Percentiles rank a stretch among this genome's conserved stretches.
Conservation (phyloP, 2,797 vertebrate genomes). For the Echiichthys vipera region DNA sequence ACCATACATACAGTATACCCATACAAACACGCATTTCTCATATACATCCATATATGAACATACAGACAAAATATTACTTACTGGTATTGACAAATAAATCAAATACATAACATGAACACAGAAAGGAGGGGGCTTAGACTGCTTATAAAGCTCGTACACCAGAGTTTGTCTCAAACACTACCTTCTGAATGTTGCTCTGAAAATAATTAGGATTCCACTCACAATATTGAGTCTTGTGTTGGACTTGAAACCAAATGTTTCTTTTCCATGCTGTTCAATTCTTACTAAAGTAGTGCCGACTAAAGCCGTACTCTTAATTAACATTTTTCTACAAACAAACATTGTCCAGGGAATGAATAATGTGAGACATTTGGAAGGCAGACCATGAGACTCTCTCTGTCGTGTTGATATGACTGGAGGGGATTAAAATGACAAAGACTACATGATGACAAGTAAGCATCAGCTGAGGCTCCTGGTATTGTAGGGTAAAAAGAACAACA, state of each 20-base stretch:
- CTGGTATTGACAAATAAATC: conserved; percentile 55
- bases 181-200: conserved; percentile 11
- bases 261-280: not conserved
- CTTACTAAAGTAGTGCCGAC: not conserved
- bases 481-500: conserved; percentile 54
- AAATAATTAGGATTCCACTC: not conserved
- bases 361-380: conserved; percentile 23
- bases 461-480: conserved; percentile 60
- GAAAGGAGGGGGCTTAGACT: conserved; percentile 68
- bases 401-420: conserved; percentile 63
- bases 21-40: conserved; percentile 83
- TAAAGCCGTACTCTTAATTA: not conserved
- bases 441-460: conserved; percentile 57
- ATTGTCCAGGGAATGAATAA: not conserved
- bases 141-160: conserved; percentile 59
- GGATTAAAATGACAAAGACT: conserved; percentile 80
- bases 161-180: conserved; percentile 65
- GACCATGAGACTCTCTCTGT: conserved; percentile 65
- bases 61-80: conserved; percentile 86
- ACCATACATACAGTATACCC: conserved; percentile 66
- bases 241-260: conserved; percentile 9
- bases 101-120: conserved; percentile 58
- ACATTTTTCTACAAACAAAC: not conserved
- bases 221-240: not conserved
- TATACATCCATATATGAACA: conserved; percentile 85